These are phyloP conservation scores for Salvelinus sp. DNA, from an alignment of 2,113 vertebrate genomes.

Conservation along the genomic window DNA sequence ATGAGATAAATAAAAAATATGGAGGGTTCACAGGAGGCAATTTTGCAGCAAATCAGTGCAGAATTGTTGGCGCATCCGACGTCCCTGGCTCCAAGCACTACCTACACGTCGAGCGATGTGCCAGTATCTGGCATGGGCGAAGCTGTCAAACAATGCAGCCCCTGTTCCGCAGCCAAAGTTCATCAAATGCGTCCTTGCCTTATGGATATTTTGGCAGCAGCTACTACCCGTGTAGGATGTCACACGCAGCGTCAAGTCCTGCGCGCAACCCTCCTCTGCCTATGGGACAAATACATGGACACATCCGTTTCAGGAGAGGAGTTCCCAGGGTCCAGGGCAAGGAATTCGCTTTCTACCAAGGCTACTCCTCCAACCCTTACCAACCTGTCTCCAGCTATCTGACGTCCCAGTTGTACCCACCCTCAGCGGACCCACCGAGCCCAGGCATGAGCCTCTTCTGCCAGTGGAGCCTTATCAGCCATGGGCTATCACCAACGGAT, in stretches of 20 bases:
- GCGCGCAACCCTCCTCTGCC: conserved; percentile 85
- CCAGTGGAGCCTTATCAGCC: conserved; percentile 97
- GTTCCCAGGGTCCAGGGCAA: conserved; percentile 88
- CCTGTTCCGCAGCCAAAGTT: conserved; percentile 92
- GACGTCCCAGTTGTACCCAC: conserved; percentile 92
- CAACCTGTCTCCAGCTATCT: conserved; percentile 91
- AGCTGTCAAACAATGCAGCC: conserved; percentile 95
- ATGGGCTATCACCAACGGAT: conserved; percentile 93
- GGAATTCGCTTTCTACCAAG: conserved; percentile 97
- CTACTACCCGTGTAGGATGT: conserved; percentile 95
- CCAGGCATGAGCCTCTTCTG: conserved; percentile 89
- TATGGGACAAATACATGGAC: conserved; percentile 96
- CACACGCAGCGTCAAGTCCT: conserved; percentile 90
- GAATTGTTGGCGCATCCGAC: conserved; percentile 94
- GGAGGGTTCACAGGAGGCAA: conserved; percentile 90
- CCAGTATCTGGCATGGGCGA: conserved; percentile 87
- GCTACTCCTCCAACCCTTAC: conserved; percentile 90
- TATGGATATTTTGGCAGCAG: conserved; percentile 97
- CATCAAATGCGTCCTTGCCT: conserved; percentile 89
- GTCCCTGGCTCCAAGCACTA: conserved; percentile 84
- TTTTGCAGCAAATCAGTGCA: conserved; percentile 92
- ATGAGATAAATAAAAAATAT: conserved; percentile 95
- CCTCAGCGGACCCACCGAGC: conserved; percentile 85
- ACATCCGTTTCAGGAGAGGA: conserved; percentile 90
- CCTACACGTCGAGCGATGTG: conserved; percentile 83